Percentiles rank a stretch among this genome's conserved stretches.
phyloP scores from a whole-genome alignment of 2,888 invertebrate species.

The Agrenia bidenticulata region DNA sequence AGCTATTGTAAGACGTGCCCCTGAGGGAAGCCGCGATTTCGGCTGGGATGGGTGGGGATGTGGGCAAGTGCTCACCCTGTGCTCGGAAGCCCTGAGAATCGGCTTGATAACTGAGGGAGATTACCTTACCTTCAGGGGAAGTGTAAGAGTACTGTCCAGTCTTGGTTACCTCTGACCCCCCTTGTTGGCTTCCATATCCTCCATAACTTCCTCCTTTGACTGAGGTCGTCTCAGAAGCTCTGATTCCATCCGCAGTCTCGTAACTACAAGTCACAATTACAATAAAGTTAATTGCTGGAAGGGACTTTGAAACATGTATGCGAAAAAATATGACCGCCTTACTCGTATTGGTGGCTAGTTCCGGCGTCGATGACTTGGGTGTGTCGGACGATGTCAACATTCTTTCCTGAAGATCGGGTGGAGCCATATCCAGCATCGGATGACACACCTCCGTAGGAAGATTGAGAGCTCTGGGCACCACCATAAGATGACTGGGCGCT shows the following conservation, averaged over 20 bases:
- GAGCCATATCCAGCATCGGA: not conserved
- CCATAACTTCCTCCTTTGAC: slow-evolving; percentile 23
- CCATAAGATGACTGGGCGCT: not conserved
- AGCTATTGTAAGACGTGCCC: not conserved
- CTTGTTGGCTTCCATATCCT: slow-evolving; percentile 26
- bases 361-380: slow-evolving; percentile 26
- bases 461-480: not conserved
- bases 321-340: slow-evolving; percentile 20
- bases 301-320: slow-evolving; percentile 19
- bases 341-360: slow-evolving; percentile 25
- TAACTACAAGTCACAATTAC: slow-evolving; percentile 23
- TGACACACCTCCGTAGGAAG: not conserved
- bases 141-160: slow-evolving; percentile 30
- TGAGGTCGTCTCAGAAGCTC: slow-evolving; percentile 22
- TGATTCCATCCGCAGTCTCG: slow-evolving; percentile 37
- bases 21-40: slow-evolving; percentile 33
- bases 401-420: not conserved
- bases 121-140: slow-evolving; percentile 37
- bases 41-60: slow-evolving; percentile 32
- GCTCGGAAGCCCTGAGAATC: slow-evolving; percentile 35
- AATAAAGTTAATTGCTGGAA: slow-evolving; percentile 5
- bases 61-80: slow-evolving; percentile 28
- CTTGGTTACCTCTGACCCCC: slow-evolving; percentile 26
- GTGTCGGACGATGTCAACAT: slow-evolving; percentile 23
- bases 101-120: slow-evolving; percentile 29